phyloP scores from a whole-genome alignment of 2,113 vertebrate genomes.

The Paramormyrops kingsleyae region DNA sequence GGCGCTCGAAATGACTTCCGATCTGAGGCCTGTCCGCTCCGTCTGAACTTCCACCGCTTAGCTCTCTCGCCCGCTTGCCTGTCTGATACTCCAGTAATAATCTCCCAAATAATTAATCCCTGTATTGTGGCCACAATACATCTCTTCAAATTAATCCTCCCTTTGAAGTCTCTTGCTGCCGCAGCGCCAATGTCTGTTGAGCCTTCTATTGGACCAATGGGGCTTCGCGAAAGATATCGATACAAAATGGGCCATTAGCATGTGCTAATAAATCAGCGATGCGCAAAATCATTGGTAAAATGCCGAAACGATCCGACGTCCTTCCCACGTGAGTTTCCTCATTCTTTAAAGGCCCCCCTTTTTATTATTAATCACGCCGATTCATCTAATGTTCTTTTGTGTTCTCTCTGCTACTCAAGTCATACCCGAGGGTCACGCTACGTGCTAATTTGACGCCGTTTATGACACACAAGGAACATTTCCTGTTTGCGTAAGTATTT shows the following conservation, averaged over 20 bases:
- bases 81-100: not conserved
- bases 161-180: conserved; percentile 30
- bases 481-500: not conserved
- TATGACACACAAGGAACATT: not conserved
- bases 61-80: not conserved
- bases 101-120: not conserved
- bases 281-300: not conserved
- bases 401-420: not conserved
- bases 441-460: not conserved
- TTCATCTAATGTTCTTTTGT: not conserved
- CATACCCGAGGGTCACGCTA: not conserved
- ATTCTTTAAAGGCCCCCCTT: not conserved
- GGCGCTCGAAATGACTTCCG: not conserved
- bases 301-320: too few species aligned
- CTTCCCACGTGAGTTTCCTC: not conserved
- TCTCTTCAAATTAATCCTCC: conserved; percentile 21
- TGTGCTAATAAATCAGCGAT: not conserved
- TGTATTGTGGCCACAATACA: not conserved
- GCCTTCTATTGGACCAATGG: conserved; percentile 17
- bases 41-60: not conserved
- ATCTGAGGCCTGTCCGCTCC: not conserved
- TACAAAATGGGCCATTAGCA: conserved; percentile 18
- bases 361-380: not conserved
- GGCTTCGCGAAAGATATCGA: not conserved
- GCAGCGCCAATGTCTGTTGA: not conserved